Evolutionary conservation across 2,113 vertebrate genomes (phyloP).

Genomic region (Asarcornis scutulata): DNA sequence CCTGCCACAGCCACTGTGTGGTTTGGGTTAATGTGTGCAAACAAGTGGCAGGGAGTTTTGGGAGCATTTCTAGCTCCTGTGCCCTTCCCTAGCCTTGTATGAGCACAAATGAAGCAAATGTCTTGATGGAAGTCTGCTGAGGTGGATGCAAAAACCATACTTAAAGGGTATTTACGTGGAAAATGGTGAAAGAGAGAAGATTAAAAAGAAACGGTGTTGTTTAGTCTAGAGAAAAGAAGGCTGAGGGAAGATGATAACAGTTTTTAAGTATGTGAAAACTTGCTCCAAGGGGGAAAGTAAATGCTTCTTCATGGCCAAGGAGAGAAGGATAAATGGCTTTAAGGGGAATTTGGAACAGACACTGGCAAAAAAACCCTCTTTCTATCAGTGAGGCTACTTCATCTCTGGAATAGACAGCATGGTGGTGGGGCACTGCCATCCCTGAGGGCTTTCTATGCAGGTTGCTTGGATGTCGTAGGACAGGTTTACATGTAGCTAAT

Average conservation of each 20-base stretch:
- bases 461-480: not conserved
- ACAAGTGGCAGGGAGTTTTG: not conserved
- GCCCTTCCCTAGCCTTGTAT: not conserved
- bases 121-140: not conserved
- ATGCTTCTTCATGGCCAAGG: not conserved
- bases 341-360: not conserved
- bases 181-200: not conserved
- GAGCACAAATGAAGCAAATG: not conserved
- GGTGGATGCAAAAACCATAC: not conserved
- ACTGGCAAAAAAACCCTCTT: not conserved
- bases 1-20: not conserved
- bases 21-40: not conserved
- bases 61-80: not conserved
- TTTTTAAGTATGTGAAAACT: not conserved
- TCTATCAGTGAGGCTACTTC: not conserved
- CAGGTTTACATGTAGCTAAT: not conserved
- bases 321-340: not conserved
- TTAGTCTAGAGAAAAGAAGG: slow-evolving; percentile 32
- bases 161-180: not conserved
- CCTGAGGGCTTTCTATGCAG: not conserved
- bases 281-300: not conserved
- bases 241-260: not conserved
- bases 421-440: not conserved
- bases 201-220: not conserved
- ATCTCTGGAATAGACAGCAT: not conserved